Base-by-base conservation (phyloP, 2,888 invertebrate genomes). In the Lasioglossum calceatum region DNA sequence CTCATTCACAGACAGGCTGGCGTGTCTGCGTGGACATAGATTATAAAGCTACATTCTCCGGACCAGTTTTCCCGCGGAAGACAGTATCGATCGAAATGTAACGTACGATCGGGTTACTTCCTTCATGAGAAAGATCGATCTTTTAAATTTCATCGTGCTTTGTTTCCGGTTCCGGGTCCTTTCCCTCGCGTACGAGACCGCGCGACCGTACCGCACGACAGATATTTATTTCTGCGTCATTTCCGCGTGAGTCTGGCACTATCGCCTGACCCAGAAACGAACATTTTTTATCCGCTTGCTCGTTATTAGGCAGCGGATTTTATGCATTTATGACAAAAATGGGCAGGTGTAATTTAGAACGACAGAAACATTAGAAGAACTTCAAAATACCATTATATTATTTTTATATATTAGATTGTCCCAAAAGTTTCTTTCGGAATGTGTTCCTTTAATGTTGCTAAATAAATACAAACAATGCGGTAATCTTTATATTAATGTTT, bases 31-130 rank as follows among this genome's bases (percentile, higher is more conserved):
- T 47, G 71, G 32, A 72, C 71, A 39, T 32, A 85, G 58, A 72
- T 76, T 47, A 79, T 39, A 54, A 75, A 79, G 77, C 77, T 44
- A 64, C 79, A n/a, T 82, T 73, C 73, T 58, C 61, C 23, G 61
- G 75, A 81, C 86, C 82, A 86, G 87, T 86, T 86, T 72, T 74
- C 77, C 12, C 64, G 32, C n/a, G 54, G 54, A 19, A 50, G 61
- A 67, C 44, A n/a, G n/a, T 78, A 64, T 76, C 81, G 74, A 83
- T 54, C 44, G 42, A 64, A 58, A 27, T 47, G 71, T 81, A 79
- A 36, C n/a, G 71, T 8, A n/a, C 58, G 32, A 75, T 88, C 39
- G 77, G 50, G n/a, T 42, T 27, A 73, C 79, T 89, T 87, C 77
- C 76, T 85, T 10, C 70, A 77, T 47, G 79, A 76, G 58, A 85